A percentile compares a stretch with the other conserved stretches of the same genome.
phyloP scores from a whole-genome alignment of 2,797 vertebrate species.

The Sebastes ruberrimus region DNA sequence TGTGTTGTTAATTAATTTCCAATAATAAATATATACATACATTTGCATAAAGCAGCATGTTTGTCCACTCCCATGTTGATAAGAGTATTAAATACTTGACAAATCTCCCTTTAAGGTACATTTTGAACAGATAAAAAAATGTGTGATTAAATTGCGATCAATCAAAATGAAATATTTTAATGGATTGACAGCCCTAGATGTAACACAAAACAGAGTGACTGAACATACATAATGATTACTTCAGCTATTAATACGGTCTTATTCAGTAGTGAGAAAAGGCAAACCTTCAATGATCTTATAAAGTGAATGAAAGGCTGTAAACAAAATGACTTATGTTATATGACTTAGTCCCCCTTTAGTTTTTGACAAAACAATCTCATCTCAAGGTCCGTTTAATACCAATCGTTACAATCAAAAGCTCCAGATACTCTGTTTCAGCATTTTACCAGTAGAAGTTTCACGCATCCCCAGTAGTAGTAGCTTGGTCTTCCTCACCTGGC shows the following conservation, averaged over 20 bases:
- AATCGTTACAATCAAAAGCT: background rate
- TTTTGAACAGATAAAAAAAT: too few species aligned
- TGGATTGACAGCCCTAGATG: too few species aligned
- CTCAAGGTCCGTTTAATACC: background rate
- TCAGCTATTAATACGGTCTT: background rate
- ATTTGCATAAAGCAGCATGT: too few species aligned
- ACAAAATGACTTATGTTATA: background rate
- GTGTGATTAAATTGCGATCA: too few species aligned
- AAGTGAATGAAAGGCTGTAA: background rate
- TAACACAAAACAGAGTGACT: background rate
- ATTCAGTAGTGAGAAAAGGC: background rate
- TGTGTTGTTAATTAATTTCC: too few species aligned
- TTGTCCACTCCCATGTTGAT: too few species aligned
- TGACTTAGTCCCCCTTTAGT: background rate
- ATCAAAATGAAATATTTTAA: too few species aligned
- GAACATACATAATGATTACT: background rate
- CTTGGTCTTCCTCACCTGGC: slow-evolving; percentile 67
- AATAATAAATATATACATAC: too few species aligned
- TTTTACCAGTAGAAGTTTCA: background rate
- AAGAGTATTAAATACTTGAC: too few species aligned
- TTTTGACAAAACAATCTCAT: background rate
- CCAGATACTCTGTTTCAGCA: background rate
- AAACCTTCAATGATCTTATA: background rate
- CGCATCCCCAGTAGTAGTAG: background rate
- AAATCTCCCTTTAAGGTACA: too few species aligned